Percentiles rank a stretch among this genome's conserved stretches.
Evolutionary conservation across 2,113 vertebrate species (phyloP).

Genomic region (Phrynosoma platyrhinos): DNA sequence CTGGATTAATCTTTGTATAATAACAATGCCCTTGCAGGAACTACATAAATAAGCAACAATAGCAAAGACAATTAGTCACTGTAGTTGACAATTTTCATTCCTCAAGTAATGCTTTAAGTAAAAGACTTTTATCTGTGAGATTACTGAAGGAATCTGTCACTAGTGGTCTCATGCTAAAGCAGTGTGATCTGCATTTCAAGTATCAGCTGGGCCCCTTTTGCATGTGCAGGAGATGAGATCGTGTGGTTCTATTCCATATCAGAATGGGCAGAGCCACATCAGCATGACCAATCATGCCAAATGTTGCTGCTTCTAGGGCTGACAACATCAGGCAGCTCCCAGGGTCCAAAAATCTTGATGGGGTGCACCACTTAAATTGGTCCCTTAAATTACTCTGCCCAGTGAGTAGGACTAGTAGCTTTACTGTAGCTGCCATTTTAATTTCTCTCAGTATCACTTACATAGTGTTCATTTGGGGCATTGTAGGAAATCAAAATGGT

Average conservation of each 20-base stretch:
- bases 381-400: too few species aligned
- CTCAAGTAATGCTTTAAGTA: background rate
- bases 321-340: background rate
- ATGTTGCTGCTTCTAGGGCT: background rate
- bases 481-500: background rate
- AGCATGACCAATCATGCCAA: background rate
- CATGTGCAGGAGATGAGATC: background rate
- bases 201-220: background rate
- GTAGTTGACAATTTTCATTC: slow-evolving; percentile 3
- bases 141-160: too few species aligned
- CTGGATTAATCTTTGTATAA: slow-evolving; percentile 28
- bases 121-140: background rate
- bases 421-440: background rate
- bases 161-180: background rate
- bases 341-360: background rate
- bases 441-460: background rate
- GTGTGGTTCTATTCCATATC: background rate
- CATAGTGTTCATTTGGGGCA: background rate
- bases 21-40: slow-evolving; percentile 35
- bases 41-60: slow-evolving; percentile 7
- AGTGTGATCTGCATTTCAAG: background rate
- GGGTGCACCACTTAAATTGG: background rate
- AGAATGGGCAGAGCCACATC: background rate
- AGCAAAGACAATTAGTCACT: slow-evolving; percentile 1
- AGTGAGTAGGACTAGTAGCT: background rate